Percentiles rank a stretch among this genome's conserved stretches.
phyloP scores from a whole-genome alignment of 2,888 invertebrate genomes.

The Cheilosia scutellata region DNA sequence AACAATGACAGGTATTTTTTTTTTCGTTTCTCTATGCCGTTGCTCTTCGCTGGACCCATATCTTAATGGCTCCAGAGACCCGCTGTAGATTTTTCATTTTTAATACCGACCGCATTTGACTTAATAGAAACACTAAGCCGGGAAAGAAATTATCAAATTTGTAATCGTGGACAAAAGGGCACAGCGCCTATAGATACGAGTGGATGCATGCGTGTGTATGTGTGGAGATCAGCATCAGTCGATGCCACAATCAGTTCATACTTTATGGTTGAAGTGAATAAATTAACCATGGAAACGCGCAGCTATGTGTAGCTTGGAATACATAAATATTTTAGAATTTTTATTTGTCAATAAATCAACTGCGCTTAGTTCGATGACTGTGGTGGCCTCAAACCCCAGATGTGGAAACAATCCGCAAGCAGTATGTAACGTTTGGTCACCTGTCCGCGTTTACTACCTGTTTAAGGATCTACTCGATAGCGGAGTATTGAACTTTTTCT shows the following conservation, averaged over 20 bases:
- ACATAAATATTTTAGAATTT: constrained; percentile 71
- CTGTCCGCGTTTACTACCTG: constrained; percentile 50
- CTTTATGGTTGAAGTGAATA: constrained; percentile 71
- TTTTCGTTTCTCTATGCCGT: constrained; percentile 29
- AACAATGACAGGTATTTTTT: constrained; percentile 75
- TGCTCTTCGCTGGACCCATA: constrained; percentile 47
- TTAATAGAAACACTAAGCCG: constrained; percentile 64
- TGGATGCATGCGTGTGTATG: constrained; percentile 11
- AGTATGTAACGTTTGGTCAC: constrained; percentile 53
- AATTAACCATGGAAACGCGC: constrained; percentile 57
- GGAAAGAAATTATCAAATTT: constrained; percentile 72
- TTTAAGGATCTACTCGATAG: constrained; percentile 41
- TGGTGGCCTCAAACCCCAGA: constrained; percentile 19
- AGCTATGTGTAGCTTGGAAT: constrained; percentile 52
- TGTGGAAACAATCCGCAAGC: constrained; percentile 47
- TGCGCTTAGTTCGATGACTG: constrained; percentile 64
- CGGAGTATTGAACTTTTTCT: constrained; percentile 53
- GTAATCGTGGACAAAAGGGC: constrained; percentile 69
- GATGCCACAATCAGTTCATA: constrained; percentile 71
- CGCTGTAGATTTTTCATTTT: constrained; percentile 59
- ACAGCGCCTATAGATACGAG: constrained; percentile 18
- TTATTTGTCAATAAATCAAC: constrained; percentile 72
- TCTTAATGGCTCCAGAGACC: constrained; percentile 63
- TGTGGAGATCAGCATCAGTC: constrained; percentile 41
- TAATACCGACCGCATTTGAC: constrained; percentile 63